Evolutionary conservation across 2,113 vertebrate species (phyloP).

Genomic region (Taxidea taxus): DNA sequence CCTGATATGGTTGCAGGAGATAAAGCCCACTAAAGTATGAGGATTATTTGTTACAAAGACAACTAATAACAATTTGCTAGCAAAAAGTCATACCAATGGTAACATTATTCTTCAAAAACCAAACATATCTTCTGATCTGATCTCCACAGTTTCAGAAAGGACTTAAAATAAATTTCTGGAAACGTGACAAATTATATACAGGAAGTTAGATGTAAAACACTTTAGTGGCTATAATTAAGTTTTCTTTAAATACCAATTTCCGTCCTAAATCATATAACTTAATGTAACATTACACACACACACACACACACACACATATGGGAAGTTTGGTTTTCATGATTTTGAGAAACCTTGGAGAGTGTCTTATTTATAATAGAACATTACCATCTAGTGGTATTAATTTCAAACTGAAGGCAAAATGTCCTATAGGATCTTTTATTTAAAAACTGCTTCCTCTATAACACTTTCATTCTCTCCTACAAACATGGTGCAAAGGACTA

Average conservation of each 20-base stretch:
- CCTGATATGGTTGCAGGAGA: background rate
- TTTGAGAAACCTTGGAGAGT: background rate
- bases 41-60: background rate
- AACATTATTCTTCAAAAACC: background rate
- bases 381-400: conserved; percentile 8
- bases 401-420: conserved; percentile 32
- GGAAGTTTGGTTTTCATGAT: background rate
- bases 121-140: background rate
- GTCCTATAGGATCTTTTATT: background rate
- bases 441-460: background rate
- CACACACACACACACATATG: background rate
- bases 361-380: background rate
- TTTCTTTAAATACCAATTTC: background rate
- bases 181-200: background rate
- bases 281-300: background rate
- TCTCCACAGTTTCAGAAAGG: background rate
- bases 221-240: background rate
- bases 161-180: background rate
- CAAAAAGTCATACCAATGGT: background rate
- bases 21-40: background rate
- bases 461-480: background rate
- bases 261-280: background rate
- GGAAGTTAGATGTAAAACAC: background rate
- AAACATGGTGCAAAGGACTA: background rate
- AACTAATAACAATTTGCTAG: background rate